Evolutionary conservation across 2,797 vertebrate species (phyloP).

Genomic region (Pempheris klunzingeri): DNA sequence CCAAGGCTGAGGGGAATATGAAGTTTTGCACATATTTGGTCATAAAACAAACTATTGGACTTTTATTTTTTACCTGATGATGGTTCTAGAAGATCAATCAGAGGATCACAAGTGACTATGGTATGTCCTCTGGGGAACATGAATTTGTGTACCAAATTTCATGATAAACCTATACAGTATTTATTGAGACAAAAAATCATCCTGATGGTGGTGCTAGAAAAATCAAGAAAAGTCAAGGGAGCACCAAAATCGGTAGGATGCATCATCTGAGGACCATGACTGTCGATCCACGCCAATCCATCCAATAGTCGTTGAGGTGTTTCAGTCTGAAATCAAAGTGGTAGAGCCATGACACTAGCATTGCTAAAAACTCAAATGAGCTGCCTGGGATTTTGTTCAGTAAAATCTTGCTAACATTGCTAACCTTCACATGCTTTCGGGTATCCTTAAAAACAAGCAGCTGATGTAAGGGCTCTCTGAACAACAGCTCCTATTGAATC

Average conservation of each 20-base stretch:
- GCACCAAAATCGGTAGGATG: not conserved
- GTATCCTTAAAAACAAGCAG: conserved; percentile 1
- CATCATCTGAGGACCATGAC: not conserved
- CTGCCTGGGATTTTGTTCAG: not conserved
- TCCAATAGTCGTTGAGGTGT: not conserved
- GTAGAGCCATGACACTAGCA: too few relatives aligned
- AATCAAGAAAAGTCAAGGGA: not conserved
- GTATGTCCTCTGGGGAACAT: not conserved
- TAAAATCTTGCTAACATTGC: not conserved
- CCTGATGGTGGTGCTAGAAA: not conserved
- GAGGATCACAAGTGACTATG: not conserved
- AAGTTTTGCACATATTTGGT: not conserved
- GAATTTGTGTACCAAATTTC: not conserved
- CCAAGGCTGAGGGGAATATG: not conserved
- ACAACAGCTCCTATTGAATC: conserved; percentile 13
- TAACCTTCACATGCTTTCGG: conserved; percentile 20
- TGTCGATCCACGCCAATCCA: not conserved
- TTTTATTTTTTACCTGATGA: not conserved
- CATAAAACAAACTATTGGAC: not conserved
- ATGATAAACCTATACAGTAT: not conserved
- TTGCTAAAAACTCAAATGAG: not conserved
- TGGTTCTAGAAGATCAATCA: not conserved
- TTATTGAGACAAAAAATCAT: not conserved
- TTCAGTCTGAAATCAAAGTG: not conserved
- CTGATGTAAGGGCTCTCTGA: not conserved